Evolutionary conservation across 2,113 vertebrate species (phyloP).

Genomic region (Mirza zaza): DNA sequence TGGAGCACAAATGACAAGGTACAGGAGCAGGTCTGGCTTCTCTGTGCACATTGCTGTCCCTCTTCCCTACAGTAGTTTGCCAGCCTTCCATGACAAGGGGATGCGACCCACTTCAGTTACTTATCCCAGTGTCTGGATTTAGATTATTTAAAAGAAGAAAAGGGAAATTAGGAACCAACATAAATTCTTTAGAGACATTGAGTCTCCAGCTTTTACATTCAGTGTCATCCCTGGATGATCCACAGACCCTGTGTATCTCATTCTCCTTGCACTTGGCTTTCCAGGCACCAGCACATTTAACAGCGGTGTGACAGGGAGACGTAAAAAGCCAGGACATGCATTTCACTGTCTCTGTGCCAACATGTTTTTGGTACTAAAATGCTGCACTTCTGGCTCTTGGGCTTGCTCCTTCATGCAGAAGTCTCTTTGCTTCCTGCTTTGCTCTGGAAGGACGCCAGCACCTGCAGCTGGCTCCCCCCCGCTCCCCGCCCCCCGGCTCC

Average conservation of each 20-base stretch:
- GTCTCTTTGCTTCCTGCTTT: not conserved
- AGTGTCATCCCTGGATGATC: not conserved
- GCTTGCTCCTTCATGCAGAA: not conserved
- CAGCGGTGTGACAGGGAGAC: not conserved
- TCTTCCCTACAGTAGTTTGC: not conserved
- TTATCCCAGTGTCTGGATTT: not conserved
- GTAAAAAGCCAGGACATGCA: not conserved
- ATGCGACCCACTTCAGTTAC: not conserved
- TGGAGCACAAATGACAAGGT: not conserved
- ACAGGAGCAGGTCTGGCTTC: not conserved
- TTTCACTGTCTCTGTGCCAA: not conserved
- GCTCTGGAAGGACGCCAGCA: not conserved
- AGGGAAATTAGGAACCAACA: constrained; percentile 2
- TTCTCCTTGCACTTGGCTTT: not conserved
- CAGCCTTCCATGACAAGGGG: not conserved
- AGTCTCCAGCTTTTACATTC: not conserved
- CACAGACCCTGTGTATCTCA: not conserved
- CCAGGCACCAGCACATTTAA: not conserved
- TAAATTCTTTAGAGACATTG: not conserved
- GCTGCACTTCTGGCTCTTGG: not conserved
- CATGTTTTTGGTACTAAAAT: not conserved
- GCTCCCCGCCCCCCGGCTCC: not conserved
- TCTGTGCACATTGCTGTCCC: not conserved
- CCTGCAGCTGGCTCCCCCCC: not conserved
- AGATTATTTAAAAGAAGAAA: not conserved